These are phyloP conservation scores for Nudaria mundana DNA, from an alignment of 2,888 invertebrate species.

Conservation along the genomic window DNA sequence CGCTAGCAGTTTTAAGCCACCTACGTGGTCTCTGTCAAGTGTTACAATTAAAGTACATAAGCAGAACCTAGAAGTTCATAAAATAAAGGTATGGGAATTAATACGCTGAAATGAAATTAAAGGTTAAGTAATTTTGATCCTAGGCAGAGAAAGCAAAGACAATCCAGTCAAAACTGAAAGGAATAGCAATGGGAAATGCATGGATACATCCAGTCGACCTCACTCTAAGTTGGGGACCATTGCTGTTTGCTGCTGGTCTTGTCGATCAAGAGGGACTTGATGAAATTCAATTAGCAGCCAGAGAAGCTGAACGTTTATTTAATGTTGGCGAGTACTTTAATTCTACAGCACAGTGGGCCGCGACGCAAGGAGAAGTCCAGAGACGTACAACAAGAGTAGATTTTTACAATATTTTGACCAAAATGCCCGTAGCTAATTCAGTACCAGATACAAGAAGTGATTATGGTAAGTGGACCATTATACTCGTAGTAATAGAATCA, in stretches of 20 bases:
- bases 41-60: too few species aligned
- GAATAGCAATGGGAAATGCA: conserved; percentile 92
- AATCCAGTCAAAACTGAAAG: conserved; percentile 86
- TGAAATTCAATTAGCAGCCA: conserved; percentile 80
- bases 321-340: conserved; percentile 77
- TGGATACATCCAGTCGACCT: conserved; percentile 95
- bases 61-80: too few species aligned
- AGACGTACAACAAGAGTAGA: conserved; percentile 84
- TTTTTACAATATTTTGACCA: conserved; percentile 90
- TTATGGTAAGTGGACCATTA: conserved; percentile 37
- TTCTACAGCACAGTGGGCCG: conserved; percentile 84
- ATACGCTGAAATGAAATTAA: too few species aligned
- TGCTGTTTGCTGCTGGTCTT: conserved; percentile 86
- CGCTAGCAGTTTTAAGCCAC: too few species aligned
- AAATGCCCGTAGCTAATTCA: conserved; percentile 41
- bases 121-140: too few species aligned
- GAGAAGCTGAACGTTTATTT: conserved; percentile 78
- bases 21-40: too few species aligned
- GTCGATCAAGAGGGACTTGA: conserved; percentile 85
- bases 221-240: conserved; percentile 91
- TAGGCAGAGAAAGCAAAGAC: conserved; percentile 83
- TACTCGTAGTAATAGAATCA: background rate
- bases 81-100: too few species aligned
- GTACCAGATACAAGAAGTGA: conserved; percentile 39
- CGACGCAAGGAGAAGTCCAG: conserved; percentile 83